Evolutionary conservation across 2,113 vertebrate species (phyloP).

Genomic region (Lampris incognitus): DNA sequence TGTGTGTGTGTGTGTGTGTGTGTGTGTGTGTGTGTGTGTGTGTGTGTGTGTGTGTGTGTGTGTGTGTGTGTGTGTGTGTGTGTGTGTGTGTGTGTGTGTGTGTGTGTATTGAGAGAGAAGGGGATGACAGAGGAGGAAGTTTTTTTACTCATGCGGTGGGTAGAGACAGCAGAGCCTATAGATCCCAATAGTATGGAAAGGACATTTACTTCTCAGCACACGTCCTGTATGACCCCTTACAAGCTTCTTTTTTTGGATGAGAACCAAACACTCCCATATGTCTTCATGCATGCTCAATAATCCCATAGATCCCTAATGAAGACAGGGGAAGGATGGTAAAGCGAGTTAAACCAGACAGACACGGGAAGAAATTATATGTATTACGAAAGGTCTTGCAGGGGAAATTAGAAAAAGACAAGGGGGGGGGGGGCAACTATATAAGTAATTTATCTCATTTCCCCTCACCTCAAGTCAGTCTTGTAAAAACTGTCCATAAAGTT

Average conservation of each 20-base stretch:
- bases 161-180: neutral
- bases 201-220: conserved; percentile 27
- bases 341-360: neutral
- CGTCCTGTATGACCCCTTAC: conserved; percentile 17
- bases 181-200: conserved; percentile 1
- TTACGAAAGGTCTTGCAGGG: neutral
- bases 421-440: neutral
- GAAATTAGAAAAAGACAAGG: neutral
- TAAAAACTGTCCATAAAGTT: conserved; percentile 42
- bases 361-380: neutral
- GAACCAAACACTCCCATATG: conserved; percentile 9
- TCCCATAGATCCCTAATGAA: neutral
- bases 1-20: conserved; percentile 26
- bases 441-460: conserved; percentile 33
- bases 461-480: conserved; percentile 28
- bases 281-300: too few species aligned
- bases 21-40: conserved; percentile 4
- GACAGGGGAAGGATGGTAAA: conserved; percentile 14
- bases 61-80: conserved; percentile 26
- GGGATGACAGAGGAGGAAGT: conserved; percentile 43
- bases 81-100: conserved; percentile 27
- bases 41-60: conserved; percentile 28
- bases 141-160: conserved; percentile 11
- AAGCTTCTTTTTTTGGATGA: conserved; percentile 3
- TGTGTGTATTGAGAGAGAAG: conserved; percentile 19